Conservation (phyloP, 2,113 vertebrate genomes). For the Scolopax mira region DNA sequence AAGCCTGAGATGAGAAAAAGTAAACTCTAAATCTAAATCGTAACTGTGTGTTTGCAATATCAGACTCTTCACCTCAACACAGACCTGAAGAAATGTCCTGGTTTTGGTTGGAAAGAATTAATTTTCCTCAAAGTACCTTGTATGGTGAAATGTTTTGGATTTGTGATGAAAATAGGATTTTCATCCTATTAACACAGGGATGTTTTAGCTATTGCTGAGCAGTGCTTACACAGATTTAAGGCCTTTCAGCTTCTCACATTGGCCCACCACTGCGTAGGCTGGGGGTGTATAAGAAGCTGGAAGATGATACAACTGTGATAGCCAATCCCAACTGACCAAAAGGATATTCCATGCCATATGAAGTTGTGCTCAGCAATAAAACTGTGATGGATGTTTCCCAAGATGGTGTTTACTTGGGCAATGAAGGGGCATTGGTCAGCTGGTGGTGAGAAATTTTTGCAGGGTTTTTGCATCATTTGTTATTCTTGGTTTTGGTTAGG, state of each 20-base stretch:
- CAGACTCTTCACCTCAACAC: neutral
- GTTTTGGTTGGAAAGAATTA: neutral
- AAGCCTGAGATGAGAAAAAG: neutral
- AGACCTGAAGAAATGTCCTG: neutral
- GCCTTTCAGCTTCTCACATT: neutral
- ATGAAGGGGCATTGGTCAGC: neutral
- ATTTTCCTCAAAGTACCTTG: neutral
- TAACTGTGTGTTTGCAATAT: neutral
- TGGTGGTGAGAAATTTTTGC: neutral
- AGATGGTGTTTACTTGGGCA: accelerated
- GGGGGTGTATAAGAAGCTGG: neutral
- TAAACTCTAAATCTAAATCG: neutral
- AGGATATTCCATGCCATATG: neutral
- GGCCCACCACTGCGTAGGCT: accelerated
- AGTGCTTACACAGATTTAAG: neutral
- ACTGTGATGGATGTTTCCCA: neutral
- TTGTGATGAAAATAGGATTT: neutral
- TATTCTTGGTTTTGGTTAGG: neutral
- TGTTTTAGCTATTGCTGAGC: neutral
- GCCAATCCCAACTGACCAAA: neutral
- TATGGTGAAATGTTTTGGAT: neutral
- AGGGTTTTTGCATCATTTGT: neutral
- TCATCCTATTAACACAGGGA: neutral
- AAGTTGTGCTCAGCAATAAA: neutral
- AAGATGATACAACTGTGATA: neutral